These are phyloP conservation scores for Stomatorhinus walkeri DNA, from an alignment of 2,797 vertebrate genomes.

Conservation along the genomic window DNA sequence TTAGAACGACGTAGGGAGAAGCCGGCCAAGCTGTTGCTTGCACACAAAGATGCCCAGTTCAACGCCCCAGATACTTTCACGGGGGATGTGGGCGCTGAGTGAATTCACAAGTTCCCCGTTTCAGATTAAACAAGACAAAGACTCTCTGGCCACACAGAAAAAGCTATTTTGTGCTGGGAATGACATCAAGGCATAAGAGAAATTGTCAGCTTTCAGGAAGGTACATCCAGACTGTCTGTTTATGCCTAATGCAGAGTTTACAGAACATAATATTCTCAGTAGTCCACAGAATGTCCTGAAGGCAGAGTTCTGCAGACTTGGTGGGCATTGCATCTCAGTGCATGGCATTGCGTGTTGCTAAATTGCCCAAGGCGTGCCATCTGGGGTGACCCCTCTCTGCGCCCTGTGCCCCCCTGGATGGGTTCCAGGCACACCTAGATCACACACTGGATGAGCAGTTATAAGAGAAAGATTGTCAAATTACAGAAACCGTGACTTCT, in stretches of 20 bases:
- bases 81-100: conserved; percentile 45
- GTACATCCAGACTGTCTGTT: background rate
- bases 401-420: background rate
- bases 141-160: conserved; percentile 36
- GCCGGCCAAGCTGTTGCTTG: conserved; percentile 33
- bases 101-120: conserved; percentile 54
- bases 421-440: background rate
- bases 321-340: background rate
- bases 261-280: background rate
- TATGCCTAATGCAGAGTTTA: background rate
- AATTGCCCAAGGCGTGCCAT: background rate
- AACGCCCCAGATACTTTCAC: conserved; percentile 51
- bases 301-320: background rate
- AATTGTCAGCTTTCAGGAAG: background rate
- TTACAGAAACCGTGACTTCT: background rate
- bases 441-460: background rate
- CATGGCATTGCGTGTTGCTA: background rate
- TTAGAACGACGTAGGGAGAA: conserved; percentile 32
- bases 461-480: background rate
- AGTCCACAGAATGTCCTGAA: background rate
- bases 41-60: conserved; percentile 49
- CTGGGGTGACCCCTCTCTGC: background rate
- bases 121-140: conserved; percentile 35
- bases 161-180: conserved; percentile 36
- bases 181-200: conserved; percentile 8